Percentiles rank a stretch among this genome's conserved stretches.
Conservation (phyloP, 2,113 vertebrate genomes). For the Aramus guarauna region DNA sequence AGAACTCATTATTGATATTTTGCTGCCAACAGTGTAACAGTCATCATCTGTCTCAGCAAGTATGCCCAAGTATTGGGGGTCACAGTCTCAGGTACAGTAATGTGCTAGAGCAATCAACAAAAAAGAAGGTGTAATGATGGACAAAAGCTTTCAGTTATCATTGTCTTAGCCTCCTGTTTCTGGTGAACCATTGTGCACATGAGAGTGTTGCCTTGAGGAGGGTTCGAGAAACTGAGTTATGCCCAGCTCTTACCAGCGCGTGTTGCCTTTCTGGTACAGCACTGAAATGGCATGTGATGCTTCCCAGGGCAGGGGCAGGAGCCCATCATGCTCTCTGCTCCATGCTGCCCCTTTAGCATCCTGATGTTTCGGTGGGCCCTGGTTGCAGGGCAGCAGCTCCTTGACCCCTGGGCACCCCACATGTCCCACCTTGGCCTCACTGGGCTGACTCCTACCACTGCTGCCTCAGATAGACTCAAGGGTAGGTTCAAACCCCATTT, state of each 20-base stretch:
- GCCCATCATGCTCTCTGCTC: background rate
- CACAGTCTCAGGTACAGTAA: background rate
- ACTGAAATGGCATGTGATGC: background rate
- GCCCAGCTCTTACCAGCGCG: background rate
- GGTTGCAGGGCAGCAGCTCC: background rate
- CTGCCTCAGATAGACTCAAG: background rate
- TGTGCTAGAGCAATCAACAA: background rate
- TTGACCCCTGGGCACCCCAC: background rate
- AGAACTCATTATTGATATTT: background rate
- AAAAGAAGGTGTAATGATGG: background rate
- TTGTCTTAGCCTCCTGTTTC: background rate
- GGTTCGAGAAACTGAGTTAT: background rate
- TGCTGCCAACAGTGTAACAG: background rate
- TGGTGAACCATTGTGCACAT: background rate
- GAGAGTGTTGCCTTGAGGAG: background rate
- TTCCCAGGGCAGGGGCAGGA: background rate
- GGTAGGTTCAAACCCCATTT: background rate
- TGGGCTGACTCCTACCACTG: background rate
- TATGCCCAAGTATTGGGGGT: background rate
- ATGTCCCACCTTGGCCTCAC: background rate
- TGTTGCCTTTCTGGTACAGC: background rate
- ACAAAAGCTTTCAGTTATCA: background rate
- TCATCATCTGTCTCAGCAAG: background rate
- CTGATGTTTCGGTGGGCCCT: background rate
- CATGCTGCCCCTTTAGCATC: background rate